phyloP scores from a whole-genome alignment of 2,888 invertebrate species.

The Choristoneura rosaceana region DNA sequence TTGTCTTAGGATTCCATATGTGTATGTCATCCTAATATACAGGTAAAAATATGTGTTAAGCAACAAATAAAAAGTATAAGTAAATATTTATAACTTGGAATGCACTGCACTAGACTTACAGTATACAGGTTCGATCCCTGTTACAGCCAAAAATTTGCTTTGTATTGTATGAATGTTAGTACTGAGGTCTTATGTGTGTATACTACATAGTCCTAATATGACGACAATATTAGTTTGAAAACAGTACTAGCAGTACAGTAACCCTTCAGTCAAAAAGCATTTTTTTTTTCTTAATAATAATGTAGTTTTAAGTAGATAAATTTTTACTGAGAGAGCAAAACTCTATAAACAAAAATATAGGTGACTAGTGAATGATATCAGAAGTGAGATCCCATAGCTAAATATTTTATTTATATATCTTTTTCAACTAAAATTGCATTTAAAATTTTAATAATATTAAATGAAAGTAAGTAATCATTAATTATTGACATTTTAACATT shows the following conservation, averaged over 20 bases:
- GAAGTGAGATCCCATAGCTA: not conserved
- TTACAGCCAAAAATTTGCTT: too few relatives aligned
- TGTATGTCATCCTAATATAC: not conserved
- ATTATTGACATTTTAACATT: slow-evolving; percentile 11
- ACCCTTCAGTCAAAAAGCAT: not conserved
- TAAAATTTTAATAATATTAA: not conserved
- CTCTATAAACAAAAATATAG: not conserved
- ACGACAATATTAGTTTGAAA: too few relatives aligned
- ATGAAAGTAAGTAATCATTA: not conserved
- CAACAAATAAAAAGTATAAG: too few relatives aligned
- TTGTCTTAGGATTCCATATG: too few relatives aligned
- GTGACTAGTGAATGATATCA: slow-evolving; percentile 4
- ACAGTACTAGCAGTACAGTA: too few relatives aligned
- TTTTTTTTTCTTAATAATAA: not conserved
- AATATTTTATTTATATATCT: not conserved
- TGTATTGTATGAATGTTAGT: too few relatives aligned
- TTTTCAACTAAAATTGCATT: not conserved
- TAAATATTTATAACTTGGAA: too few relatives aligned
- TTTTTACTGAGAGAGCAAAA: not conserved
- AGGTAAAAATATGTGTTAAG: not conserved
- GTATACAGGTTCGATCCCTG: not conserved
- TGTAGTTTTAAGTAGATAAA: not conserved
- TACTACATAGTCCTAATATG: not conserved
- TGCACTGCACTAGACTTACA: too few relatives aligned
- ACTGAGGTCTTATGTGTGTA: not conserved